phyloP scores from a whole-genome alignment of 2,888 invertebrate genomes.

The Cryptocephalus primarius region DNA sequence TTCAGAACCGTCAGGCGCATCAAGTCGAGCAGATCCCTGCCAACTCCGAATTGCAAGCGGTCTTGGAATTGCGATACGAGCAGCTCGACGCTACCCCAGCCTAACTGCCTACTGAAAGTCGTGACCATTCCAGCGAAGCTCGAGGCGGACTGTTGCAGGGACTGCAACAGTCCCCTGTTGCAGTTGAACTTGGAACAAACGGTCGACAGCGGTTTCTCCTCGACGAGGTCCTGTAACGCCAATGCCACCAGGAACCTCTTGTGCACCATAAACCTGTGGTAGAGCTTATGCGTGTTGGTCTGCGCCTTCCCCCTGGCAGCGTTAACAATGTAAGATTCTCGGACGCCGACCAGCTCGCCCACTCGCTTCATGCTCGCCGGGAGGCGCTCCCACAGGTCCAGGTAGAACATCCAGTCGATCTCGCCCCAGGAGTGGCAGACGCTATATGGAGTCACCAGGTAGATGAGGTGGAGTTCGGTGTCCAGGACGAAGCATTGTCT shows the following conservation, averaged over 20 bases:
- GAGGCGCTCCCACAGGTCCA: slow-evolving; percentile 74
- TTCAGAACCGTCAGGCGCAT: slow-evolving; percentile 76
- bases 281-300: slow-evolving; percentile 38
- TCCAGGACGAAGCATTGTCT: slow-evolving; percentile 84
- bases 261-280: slow-evolving; percentile 49
- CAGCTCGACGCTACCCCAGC: slow-evolving; percentile 85
- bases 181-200: slow-evolving; percentile 81
- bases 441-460: slow-evolving; percentile 89
- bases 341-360: slow-evolving; percentile 79
- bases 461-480: slow-evolving; percentile 89
- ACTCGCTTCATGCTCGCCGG: slow-evolving; percentile 72
- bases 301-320: slow-evolving; percentile 60
- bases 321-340: slow-evolving; percentile 72
- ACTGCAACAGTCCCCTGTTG: slow-evolving; percentile 82
- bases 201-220: slow-evolving; percentile 70
- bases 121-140: slow-evolving; percentile 97
- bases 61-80: slow-evolving; percentile 89
- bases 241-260: slow-evolving; percentile 82
- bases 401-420: slow-evolving; percentile 70
- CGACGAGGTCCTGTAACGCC: slow-evolving; percentile 85
- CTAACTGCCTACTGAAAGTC: slow-evolving; percentile 84
- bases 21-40: slow-evolving; percentile 78
- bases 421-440: slow-evolving; percentile 68
- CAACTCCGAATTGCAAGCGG: slow-evolving; percentile 87
- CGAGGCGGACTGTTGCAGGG: slow-evolving; percentile 87